phyloP scores from a whole-genome alignment of 2,113 vertebrate genomes.

The Marmota monax region DNA sequence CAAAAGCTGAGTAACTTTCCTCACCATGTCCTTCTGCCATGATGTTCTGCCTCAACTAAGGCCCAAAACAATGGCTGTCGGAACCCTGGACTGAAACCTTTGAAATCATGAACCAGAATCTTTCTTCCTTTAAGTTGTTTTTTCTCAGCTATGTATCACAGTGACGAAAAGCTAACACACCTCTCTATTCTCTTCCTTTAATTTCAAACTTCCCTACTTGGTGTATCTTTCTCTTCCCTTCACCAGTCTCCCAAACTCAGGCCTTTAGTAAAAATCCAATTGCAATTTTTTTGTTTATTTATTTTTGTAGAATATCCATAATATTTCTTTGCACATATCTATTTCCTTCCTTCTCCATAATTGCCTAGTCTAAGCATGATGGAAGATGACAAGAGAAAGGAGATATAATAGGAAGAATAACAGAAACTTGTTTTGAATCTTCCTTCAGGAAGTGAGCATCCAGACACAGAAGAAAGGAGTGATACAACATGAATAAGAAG shows the following conservation, averaged over 20 bases:
- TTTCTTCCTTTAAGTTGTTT: neutral
- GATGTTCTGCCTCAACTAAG: neutral
- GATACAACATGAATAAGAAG: slow-evolving; percentile 1
- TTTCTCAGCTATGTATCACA: neutral
- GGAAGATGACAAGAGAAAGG: neutral
- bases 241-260: neutral
- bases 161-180: neutral
- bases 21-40: neutral
- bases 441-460: neutral
- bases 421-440: neutral
- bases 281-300: neutral
- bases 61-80: neutral
- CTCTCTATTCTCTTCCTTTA: neutral
- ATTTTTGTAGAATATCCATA: neutral
- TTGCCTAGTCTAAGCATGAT: neutral
- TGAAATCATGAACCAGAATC: neutral
- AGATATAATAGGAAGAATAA: neutral
- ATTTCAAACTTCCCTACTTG: neutral
- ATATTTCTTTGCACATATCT: neutral
- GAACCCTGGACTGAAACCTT: neutral
- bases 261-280: neutral
- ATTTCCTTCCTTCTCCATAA: neutral
- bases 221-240: neutral
- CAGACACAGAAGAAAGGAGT: neutral
- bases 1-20: neutral